Evolutionary conservation across 1,140 invertebrate species (phyloP), one percentile per base, ranked within the genome.

Genomic region (Cydia pomonella): DNA sequence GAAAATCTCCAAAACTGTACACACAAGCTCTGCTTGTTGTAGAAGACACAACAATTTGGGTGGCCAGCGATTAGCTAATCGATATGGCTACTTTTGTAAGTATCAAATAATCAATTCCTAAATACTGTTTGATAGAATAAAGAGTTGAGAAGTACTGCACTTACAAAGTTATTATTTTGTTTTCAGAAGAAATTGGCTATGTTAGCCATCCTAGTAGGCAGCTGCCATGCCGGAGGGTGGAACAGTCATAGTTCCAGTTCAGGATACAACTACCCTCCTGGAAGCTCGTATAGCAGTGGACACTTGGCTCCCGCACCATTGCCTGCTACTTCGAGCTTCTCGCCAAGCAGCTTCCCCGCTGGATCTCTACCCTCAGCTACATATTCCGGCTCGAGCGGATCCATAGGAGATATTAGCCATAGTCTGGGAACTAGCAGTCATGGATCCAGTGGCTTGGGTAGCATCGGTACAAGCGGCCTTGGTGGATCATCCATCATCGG

Each of bases 41-140:
- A 78, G 84, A 83, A 81, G 73, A 86, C 73, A 91, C 89, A 89
- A 82, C 76, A 84, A 76, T 72, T 79, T 74, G 59, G 78, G 89
- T 91, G 79, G 89, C 89, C 89, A 88, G 91, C 91, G 88, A 84
- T 91, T 93, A 93, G 91, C 91, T 93, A 91, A 84, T 84, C 82
- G 81, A 79, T 78, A 93, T 93, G 91, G 89, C 91, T 91, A 84
- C 89, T 80, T 85, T 88, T 87, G 91, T 92, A 80, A 92, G 90
- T 92, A 83, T 75, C 63, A 27, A 44, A n/a, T 71, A 38, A 29
- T 75, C 62, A 72, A 63, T 66, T 16, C 44, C 44, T 18, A 75
- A 76, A 63, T 27, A 76, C 64, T 72, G 16, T 33, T 62, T 10
- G 12, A 33, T 38, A 10, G 2, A 72, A 50, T 29, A 76, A 4